These are phyloP conservation scores for Crotalus helleri DNA, from an alignment of 2,113 vertebrate genomes.

Conservation along the genomic window DNA sequence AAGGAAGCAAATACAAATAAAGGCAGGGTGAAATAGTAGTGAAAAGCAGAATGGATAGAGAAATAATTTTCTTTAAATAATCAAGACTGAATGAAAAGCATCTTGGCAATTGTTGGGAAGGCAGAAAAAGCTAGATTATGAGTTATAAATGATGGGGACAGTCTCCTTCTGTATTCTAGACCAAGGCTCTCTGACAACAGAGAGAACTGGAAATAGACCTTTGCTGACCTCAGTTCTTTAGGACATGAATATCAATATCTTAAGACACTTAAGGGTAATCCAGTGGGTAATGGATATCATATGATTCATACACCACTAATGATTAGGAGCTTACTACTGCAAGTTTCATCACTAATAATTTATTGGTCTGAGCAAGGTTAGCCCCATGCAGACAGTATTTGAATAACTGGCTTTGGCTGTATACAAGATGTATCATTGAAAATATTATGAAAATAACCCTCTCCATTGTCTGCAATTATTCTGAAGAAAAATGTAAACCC, in stretches of 20 bases:
- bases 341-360: background rate
- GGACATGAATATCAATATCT: background rate
- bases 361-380: background rate
- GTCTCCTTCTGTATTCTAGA: background rate
- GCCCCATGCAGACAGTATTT: background rate
- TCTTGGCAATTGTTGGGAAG: background rate
- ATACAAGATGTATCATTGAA: background rate
- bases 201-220: background rate
- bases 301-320: background rate
- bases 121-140: background rate
- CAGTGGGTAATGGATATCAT: background rate
- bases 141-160: background rate
- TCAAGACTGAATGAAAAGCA: background rate
- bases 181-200: background rate
- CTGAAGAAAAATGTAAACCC: background rate
- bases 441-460: background rate
- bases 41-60: background rate
- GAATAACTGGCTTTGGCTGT: background rate
- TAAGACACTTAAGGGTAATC: background rate
- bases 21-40: background rate
- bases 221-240: background rate
- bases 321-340: background rate
- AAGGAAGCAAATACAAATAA: background rate
- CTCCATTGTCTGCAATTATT: background rate
- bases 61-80: background rate